Evolutionary conservation across 2,797 vertebrate species (phyloP), one percentile per base, ranked within the genome.

Genomic region (Phrynocephalus guinanensis): DNA sequence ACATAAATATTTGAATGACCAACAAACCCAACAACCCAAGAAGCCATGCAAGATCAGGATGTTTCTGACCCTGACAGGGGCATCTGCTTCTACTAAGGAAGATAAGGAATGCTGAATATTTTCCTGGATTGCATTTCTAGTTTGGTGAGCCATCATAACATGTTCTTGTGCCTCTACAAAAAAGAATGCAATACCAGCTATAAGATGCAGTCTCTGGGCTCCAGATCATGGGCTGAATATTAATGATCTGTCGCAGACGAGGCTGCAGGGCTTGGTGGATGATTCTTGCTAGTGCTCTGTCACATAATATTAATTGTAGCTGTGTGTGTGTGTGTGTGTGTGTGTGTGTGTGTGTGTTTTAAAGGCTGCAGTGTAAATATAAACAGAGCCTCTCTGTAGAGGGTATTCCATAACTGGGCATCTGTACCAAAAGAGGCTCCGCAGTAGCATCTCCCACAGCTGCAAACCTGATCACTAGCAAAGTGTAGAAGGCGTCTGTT

Each of bases 261-360:
- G 0, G 0, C 70, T 76, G 15, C 24, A 48, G 80, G 15, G 56
- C 66, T 60, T 82, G 67, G 44, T 79, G 63, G 85, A 80, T 16
- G 28, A 63, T 87, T 9, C 26, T 52, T 91, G 84, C 26, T 77
- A 78, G 83, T 50, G 63, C 78, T 86, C 50, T 3, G 63, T 48
- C 44, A 90, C 70, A 38, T 79, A 60, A 1, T 2, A 68, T 71
- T 66, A 22, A 4, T 18, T 20, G 15, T 24, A 63, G 38, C 6
- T 72, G 86, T 18, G 33, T 33, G 33, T 18, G n/a, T 44, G 52
- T 56, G 38, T 18, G 33, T 33, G 33, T 18, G n/a, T 44, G 52
- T 56, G 38, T 18, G 33, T 33, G 33, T 18, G 33, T 18, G n/a
- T 44, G 52, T 56, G 38, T 18, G 33, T 33, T 20, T 18, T 22